A percentile compares a stretch with the other conserved stretches of the same genome.
phyloP scores from a whole-genome alignment of 2,797 vertebrate species.

The Monodelphis domestica region DNA sequence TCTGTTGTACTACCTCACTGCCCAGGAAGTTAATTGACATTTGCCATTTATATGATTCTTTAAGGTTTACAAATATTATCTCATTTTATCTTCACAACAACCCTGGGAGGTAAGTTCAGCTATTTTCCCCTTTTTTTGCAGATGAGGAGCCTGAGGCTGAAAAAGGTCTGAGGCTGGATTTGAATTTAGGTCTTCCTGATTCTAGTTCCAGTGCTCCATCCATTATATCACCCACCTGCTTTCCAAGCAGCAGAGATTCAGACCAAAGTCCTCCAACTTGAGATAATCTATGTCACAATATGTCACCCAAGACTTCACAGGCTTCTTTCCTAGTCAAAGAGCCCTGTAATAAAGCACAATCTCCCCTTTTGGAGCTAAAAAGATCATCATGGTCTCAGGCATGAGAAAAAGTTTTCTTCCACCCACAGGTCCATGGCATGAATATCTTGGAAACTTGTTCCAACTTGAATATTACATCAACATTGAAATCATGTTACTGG shows the following conservation, averaged over 20 bases:
- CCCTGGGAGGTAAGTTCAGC: background rate
- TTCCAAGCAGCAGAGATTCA: slow-evolving; percentile 6
- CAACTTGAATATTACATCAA: slow-evolving; percentile 56
- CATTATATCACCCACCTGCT: background rate
- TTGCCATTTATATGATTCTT: background rate
- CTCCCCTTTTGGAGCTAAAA: slow-evolving; percentile 78
- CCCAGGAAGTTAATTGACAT: background rate
- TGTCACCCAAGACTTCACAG: slow-evolving; percentile 32
- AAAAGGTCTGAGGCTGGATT: background rate
- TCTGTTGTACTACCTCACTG: background rate
- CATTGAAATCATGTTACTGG: slow-evolving; percentile 57
- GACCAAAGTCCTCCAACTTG: background rate
- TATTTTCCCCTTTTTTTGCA: background rate
- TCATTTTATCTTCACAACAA: background rate
- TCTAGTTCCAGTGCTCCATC: background rate
- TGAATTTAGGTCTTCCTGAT: background rate
- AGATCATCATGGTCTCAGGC: slow-evolving; percentile 71
- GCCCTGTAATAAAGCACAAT: slow-evolving; percentile 64
- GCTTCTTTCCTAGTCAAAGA: slow-evolving; percentile 53
- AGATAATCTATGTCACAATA: rapidly evolving
- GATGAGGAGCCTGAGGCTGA: background rate
- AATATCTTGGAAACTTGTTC: slow-evolving; percentile 71
- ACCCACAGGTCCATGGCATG: slow-evolving; percentile 77
- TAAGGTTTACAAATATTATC: background rate
- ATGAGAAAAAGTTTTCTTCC: slow-evolving; percentile 81